Evolutionary conservation across 1,140 invertebrate species (phyloP), one percentile per base, ranked within the genome.

Genomic region (Thaumatotibia leucotreta): DNA sequence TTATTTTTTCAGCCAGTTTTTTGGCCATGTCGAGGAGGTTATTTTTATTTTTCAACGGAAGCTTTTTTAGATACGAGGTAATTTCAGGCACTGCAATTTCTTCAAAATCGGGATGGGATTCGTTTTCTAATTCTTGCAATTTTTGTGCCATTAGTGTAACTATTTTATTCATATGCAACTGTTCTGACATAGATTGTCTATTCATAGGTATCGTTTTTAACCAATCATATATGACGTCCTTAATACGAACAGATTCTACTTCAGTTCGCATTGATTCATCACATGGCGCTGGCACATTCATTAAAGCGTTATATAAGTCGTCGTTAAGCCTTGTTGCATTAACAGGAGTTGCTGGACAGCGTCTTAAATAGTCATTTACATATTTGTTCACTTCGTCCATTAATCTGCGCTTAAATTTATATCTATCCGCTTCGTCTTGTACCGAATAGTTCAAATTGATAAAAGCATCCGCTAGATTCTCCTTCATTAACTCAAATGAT

Each of bases 381-480:
- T 76, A 82, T 52, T 67, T 68, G 61, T 66, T 66, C 0, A 82
- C 65, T 73, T 77, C 74, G 23, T 67, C 54, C 8, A 23, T 49
- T n/a, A 71, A 63, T 62, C 54, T 39, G 66, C 54, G 52, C 71
- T 76, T 77, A 35, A 65, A 76, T 73, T 72, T 70, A 24, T 17
- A 31, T 65, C 65, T 69, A 49, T 63, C 35, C 31, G 69, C 49
- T 17, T 63, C 45, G 9, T 73, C 52, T 29, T 69, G 33, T 14
- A 69, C 45, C 1, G 61, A 54, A 58, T 72, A 75, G 61, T 73
- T 69, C 52, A 80, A 69, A 14, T 72, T 73, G n/a, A 82, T 74
- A 63, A 75, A 82, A 52, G 77, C 75, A 66, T 82, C 75, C 6
- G 73, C 77, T 27, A 82, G 63, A 61, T 76, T 69, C 14, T 82